Percentiles rank a stretch among this genome's conserved stretches.
Conservation (phyloP, 2,797 vertebrate genomes). For the Coreius guichenoti region DNA sequence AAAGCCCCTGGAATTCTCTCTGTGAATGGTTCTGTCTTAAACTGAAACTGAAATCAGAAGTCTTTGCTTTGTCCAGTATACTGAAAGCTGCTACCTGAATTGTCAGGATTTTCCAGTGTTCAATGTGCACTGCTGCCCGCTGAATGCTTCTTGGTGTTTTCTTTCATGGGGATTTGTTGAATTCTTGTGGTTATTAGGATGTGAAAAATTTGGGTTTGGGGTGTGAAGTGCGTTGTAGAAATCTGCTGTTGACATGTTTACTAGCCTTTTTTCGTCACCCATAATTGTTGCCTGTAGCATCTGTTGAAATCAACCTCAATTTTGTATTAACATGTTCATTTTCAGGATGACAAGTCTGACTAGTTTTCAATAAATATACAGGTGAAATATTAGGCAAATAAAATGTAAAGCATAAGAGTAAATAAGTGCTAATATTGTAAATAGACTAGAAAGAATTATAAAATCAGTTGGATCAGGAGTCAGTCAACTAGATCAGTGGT, state of each 20-base stretch:
- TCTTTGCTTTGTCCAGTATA: not conserved
- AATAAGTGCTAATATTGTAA: not conserved
- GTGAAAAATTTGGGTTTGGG: not conserved
- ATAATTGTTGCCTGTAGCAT: not conserved
- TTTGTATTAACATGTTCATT: not conserved
- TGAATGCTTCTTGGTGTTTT: not conserved
- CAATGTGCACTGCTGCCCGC: not conserved
- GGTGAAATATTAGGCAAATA: not conserved
- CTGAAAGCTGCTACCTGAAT: not conserved
- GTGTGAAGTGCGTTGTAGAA: not conserved
- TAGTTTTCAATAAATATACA: not conserved
- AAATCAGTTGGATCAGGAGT: not conserved
- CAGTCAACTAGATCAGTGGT: too few species aligned
- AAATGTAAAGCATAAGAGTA: not conserved
- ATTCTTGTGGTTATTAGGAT: not conserved
- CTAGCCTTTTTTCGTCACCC: not conserved
- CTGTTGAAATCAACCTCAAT: not conserved
- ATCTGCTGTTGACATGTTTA: not conserved
- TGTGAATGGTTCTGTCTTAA: not conserved
- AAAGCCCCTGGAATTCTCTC: constrained; percentile 3
- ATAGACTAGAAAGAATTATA: not conserved
- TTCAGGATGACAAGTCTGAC: not conserved
- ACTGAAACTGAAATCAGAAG: constrained; percentile 1
- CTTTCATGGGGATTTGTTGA: not conserved
- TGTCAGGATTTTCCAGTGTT: constrained; percentile 24